Evolutionary conservation across 2,888 invertebrate species (phyloP).

Genomic region (Chloromyia formosa): DNA sequence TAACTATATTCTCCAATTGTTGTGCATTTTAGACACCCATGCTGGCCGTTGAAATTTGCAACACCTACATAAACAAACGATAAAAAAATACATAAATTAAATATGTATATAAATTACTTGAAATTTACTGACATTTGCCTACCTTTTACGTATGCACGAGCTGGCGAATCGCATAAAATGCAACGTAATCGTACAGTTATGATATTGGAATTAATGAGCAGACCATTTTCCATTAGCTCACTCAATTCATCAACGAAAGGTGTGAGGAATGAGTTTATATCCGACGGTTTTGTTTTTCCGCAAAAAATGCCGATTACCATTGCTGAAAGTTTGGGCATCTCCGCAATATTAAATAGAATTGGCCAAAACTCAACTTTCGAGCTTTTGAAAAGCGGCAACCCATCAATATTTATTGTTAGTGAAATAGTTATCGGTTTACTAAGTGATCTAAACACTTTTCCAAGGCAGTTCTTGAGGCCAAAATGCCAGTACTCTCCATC

Average conservation of each 20-base stretch:
- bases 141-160: not conserved
- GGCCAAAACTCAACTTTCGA: conserved; percentile 24
- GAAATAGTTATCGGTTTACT: too few species aligned
- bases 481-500: too few species aligned
- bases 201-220: not conserved
- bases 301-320: conserved; percentile 18
- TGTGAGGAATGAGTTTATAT: not conserved
- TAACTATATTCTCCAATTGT: not conserved
- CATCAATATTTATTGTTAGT: too few species aligned
- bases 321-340: conserved; percentile 9
- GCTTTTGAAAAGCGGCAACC: conserved; percentile 13
- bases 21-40: not conserved
- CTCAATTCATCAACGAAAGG: not conserved
- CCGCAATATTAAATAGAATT: conserved; percentile 19
- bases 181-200: not conserved
- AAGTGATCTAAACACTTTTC: too few species aligned
- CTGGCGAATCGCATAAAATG: not conserved
- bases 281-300: not conserved
- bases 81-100: too few species aligned
- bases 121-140: too few species aligned
- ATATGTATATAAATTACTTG: too few species aligned
- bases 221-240: not conserved
- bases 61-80: not conserved
- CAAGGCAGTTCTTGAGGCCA: too few species aligned
- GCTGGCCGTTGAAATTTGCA: not conserved